Percentiles rank a stretch among this genome's conserved stretches.
These are phyloP conservation scores for Psilopogon haemacephalus DNA, from an alignment of 2,113 vertebrate species.

Conservation along the genomic window DNA sequence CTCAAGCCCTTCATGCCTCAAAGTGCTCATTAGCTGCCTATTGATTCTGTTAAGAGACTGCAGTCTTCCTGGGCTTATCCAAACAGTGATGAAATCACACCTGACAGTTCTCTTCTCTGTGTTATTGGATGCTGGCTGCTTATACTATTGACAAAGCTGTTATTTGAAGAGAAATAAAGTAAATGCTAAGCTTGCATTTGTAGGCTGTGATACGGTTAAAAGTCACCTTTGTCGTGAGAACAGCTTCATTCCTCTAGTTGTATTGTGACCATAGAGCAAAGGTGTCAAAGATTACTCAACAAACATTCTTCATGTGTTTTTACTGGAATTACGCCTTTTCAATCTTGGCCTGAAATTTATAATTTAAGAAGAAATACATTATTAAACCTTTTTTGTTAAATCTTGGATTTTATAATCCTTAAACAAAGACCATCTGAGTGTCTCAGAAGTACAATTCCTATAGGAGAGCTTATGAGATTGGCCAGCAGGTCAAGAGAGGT, in stretches of 20 bases:
- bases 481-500: no score
- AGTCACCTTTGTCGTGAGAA: background rate
- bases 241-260: background rate
- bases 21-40: background rate
- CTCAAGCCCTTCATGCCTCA: background rate
- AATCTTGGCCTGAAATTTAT: background rate
- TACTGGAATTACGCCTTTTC: background rate
- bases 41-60: background rate
- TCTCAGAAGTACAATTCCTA: background rate
- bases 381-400: background rate
- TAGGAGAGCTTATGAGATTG: background rate
- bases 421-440: background rate
- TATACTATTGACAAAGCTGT: background rate
- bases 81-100: background rate
- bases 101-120: background rate
- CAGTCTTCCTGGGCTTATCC: background rate
- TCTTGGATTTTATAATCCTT: background rate
- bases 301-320: background rate
- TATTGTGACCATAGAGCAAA: background rate
- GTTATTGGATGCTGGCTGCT: background rate
- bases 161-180: background rate
- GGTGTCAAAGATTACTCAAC: background rate
- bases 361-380: background rate
- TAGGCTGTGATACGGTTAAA: fast-evolving
- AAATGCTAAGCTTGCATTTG: background rate